These are phyloP conservation scores for Phyto melanocephala DNA, from an alignment of 2,888 invertebrate species.

Conservation along the genomic window DNA sequence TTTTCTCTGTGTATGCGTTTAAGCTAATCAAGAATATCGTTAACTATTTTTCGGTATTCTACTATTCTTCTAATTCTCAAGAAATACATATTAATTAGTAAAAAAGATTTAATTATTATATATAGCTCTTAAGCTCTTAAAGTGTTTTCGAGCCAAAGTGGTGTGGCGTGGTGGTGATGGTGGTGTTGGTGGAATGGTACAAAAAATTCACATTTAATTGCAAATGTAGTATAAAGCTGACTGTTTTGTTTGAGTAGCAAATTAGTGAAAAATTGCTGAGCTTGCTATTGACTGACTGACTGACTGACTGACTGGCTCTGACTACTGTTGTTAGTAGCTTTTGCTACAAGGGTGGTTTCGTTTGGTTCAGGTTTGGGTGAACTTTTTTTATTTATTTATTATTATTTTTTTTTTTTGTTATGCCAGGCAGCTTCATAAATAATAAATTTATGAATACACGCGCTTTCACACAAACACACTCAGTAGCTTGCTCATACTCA, in stretches of 20 bases:
- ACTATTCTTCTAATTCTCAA: too few relatives aligned
- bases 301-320: not conserved
- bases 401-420: not conserved
- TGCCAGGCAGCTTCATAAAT: slow-evolving; percentile 51
- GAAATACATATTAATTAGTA: too few relatives aligned
- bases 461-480: slow-evolving; percentile 35
- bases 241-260: slow-evolving; percentile 53
- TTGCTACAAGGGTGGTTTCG: slow-evolving; percentile 29
- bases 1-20: too few relatives aligned
- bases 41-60: too few relatives aligned
- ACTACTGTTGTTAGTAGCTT: not conserved
- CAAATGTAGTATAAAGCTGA: not conserved
- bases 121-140: too few relatives aligned
- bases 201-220: too few relatives aligned
- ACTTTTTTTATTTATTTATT: slow-evolving; percentile 37
- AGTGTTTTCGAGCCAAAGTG: too few relatives aligned
- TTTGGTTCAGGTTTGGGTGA: slow-evolving; percentile 19
- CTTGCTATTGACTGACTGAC: not conserved
- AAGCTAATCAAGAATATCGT: too few relatives aligned
- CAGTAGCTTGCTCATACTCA: not conserved
- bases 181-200: too few relatives aligned
- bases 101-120: too few relatives aligned
- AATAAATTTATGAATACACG: slow-evolving; percentile 64
- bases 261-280: not conserved
- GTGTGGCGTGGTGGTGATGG: too few relatives aligned